Percentiles rank a stretch among this genome's conserved stretches.
These are phyloP conservation scores for Tiphia femorata DNA, from an alignment of 2,888 invertebrate genomes.

Conservation along the genomic window DNA sequence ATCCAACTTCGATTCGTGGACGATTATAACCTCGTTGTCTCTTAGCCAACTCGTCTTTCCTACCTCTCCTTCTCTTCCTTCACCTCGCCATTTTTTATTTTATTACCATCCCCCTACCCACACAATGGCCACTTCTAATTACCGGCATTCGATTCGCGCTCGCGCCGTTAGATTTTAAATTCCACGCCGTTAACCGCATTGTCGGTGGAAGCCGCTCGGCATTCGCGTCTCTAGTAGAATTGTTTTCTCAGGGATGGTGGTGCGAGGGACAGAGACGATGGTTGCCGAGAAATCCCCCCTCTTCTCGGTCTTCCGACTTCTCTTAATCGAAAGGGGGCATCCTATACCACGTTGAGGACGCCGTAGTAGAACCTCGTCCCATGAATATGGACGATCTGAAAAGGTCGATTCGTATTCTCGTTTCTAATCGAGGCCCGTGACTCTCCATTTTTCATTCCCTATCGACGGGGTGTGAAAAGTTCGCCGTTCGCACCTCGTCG, in stretches of 20 bases:
- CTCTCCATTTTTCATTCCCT: slow-evolving; percentile 46
- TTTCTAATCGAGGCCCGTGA: slow-evolving; percentile 40
- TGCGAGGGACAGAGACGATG: too few relatives aligned
- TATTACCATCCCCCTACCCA: neutral
- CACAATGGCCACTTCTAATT: slow-evolving; percentile 17
- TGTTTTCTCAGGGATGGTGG: neutral
- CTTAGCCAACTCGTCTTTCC: neutral
- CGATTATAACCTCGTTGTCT: neutral
- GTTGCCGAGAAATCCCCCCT: too few relatives aligned
- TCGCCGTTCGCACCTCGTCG: neutral
- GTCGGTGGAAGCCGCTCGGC: slow-evolving; percentile 6
- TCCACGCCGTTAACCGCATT: slow-evolving; percentile 28
- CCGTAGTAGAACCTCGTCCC: slow-evolving; percentile 13
- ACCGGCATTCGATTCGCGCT: slow-evolving; percentile 14
- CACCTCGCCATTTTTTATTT: neutral
- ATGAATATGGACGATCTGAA: slow-evolving; percentile 43
- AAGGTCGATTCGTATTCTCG: slow-evolving; percentile 41
- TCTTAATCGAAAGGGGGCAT: too few relatives aligned
- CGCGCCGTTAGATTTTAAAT: slow-evolving; percentile 13
- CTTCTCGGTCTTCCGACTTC: too few relatives aligned
- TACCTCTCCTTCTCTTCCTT: neutral
- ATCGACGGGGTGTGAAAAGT: slow-evolving; percentile 34
- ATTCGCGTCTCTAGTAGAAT: too few relatives aligned
- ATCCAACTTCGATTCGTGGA: neutral
- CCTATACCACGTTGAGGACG: too few relatives aligned